phyloP scores from a whole-genome alignment of 2,888 invertebrate genomes.

The Noctuana brunneofusca region DNA sequence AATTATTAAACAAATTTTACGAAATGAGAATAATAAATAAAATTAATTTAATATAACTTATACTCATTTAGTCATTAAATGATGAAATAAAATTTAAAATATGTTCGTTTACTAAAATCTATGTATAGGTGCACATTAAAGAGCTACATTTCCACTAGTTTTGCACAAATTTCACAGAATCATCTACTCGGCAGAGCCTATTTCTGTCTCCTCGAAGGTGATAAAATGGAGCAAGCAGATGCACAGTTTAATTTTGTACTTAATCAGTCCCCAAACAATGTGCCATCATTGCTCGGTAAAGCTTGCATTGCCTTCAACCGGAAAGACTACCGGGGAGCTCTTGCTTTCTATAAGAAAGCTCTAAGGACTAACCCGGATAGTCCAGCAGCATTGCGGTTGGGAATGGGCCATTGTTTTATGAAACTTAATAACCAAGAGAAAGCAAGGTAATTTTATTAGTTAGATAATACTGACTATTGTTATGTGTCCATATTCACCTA shows the following conservation, averaged over 20 bases:
- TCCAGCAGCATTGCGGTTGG: constrained; percentile 97
- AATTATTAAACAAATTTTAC: too few relatives aligned
- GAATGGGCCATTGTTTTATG: constrained; percentile 99
- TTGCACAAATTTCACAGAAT: constrained; percentile 83
- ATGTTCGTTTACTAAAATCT: too few relatives aligned
- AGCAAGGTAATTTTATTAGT: constrained; percentile 84
- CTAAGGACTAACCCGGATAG: constrained; percentile 97
- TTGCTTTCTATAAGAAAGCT: constrained; percentile 99
- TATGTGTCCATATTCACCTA: too few relatives aligned
- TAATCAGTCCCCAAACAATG: constrained; percentile 97
- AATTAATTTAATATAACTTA: too few relatives aligned
- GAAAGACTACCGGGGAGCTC: constrained; percentile 96
- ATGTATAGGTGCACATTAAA: too few relatives aligned
- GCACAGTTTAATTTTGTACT: constrained; percentile 99
- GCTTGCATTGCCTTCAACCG: constrained; percentile 99
- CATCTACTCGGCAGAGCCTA: constrained; percentile 99
- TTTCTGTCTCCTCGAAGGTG: constrained; percentile 98
- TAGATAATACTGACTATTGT: too few relatives aligned
- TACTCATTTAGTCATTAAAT: too few relatives aligned
- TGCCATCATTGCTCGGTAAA: constrained; percentile 98
- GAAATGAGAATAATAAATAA: too few relatives aligned
- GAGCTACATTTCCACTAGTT: too few relatives aligned
- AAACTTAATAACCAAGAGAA: constrained; percentile 97
- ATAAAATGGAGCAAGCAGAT: constrained; percentile 99
- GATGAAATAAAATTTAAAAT: too few relatives aligned